Evolutionary conservation across 2,113 vertebrate species (phyloP).

Genomic region (Recurvirostra avosetta): DNA sequence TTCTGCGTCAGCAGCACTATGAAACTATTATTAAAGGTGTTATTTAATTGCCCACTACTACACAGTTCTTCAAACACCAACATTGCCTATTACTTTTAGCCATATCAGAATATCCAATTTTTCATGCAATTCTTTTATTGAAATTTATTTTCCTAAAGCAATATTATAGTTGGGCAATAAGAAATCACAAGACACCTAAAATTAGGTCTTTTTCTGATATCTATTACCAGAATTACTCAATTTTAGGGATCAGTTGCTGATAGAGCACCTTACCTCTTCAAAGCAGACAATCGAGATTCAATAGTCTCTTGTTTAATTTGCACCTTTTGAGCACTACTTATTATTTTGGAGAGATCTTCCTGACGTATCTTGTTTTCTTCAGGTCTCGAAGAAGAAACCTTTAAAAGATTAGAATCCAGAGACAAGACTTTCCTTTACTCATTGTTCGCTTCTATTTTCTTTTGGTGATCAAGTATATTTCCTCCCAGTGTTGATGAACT

Average conservation of each 20-base stretch:
- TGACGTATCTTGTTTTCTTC: constrained; percentile 91
- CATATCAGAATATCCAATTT: neutral
- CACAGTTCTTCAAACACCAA: neutral
- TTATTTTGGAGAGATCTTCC: constrained; percentile 90
- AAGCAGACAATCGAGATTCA: constrained; percentile 83
- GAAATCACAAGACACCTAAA: neutral
- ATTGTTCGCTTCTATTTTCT: neutral
- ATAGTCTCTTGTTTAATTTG: constrained; percentile 91
- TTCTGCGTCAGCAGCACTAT: neutral
- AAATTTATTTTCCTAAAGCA: neutral
- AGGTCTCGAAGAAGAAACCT: constrained; percentile 91
- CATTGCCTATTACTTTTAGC: neutral
- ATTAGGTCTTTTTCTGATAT: neutral
- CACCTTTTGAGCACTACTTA: constrained; percentile 88
- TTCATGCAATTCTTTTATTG: neutral
- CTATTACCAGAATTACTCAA: neutral
- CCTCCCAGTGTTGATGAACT: neutral
- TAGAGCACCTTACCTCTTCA: constrained; percentile 82
- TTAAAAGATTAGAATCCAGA: constrained; percentile 22
- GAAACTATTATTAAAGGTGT: neutral
- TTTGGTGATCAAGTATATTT: neutral
- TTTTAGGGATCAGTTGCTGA: neutral
- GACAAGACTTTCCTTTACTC: neutral
- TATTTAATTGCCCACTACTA: neutral
- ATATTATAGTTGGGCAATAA: neutral